These are phyloP conservation scores for Erynnis tages DNA, from an alignment of 2,888 invertebrate species.

Conservation along the genomic window DNA sequence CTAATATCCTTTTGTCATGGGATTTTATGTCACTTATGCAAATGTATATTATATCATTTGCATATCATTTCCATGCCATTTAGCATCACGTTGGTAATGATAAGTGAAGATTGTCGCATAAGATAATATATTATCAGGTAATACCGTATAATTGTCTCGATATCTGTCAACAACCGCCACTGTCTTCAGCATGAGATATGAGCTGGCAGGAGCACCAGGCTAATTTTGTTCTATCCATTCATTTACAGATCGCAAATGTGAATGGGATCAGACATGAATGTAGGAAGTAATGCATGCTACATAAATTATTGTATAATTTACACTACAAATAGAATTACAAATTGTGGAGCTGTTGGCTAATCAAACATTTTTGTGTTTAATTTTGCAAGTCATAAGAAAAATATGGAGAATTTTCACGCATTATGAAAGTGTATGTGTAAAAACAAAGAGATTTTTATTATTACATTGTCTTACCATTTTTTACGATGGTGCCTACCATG, in stretches of 20 bases:
- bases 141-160: conserved; percentile 66
- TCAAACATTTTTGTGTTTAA: too few relatives aligned
- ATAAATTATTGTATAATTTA: conserved; percentile 64
- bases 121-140: conserved; percentile 66
- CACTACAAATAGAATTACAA: conserved; percentile 47
- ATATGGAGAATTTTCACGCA: too few relatives aligned
- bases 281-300: conserved; percentile 48
- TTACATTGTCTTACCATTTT: too few relatives aligned
- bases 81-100: conserved; percentile 60
- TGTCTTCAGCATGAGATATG: conserved; percentile 67
- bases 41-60: too few relatives aligned
- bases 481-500: too few relatives aligned
- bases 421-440: too few relatives aligned
- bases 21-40: conserved; percentile 27
- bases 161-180: conserved; percentile 61
- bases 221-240: conserved; percentile 76
- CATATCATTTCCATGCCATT: conserved; percentile 52
- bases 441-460: too few relatives aligned
- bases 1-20: not conserved
- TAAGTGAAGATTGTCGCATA: conserved; percentile 62
- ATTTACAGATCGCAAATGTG: conserved; percentile 66
- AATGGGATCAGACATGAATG: conserved; percentile 65
- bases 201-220: conserved; percentile 71
- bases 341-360: conserved; percentile 36
- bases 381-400: too few relatives aligned